phyloP scores from a whole-genome alignment of 2,888 invertebrate genomes.

The Camptogramma bilineatum region DNA sequence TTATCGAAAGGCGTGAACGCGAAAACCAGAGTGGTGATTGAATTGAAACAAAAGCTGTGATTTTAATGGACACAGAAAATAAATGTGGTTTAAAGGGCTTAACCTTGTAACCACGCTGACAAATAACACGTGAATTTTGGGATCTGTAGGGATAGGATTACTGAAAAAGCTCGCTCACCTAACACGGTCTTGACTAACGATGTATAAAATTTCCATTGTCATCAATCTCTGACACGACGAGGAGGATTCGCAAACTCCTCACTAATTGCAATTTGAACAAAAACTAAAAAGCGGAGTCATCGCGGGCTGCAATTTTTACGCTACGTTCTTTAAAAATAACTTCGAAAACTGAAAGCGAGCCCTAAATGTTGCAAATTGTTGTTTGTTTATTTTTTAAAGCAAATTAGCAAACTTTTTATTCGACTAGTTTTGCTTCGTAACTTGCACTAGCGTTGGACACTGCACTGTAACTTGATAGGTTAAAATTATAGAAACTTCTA shows the following conservation, averaged over 20 bases:
- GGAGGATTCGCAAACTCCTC: slow-evolving; percentile 83
- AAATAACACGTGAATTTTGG: slow-evolving; percentile 61
- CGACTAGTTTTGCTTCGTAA: neutral
- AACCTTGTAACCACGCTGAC: slow-evolving; percentile 61
- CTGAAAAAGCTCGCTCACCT: slow-evolving; percentile 79
- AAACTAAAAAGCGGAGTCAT: slow-evolving; percentile 83
- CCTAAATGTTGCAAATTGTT: slow-evolving; percentile 38
- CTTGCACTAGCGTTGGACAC: neutral
- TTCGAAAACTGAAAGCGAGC: slow-evolving; percentile 46
- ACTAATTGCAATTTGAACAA: slow-evolving; percentile 85
- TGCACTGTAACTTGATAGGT: neutral
- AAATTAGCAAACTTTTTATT: slow-evolving; percentile 1
- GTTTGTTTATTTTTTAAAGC: slow-evolving; percentile 30
- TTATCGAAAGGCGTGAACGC: slow-evolving; percentile 49
- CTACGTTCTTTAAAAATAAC: slow-evolving; percentile 69
- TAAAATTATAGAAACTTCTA: neutral
- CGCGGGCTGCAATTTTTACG: slow-evolving; percentile 76
- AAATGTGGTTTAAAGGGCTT: slow-evolving; percentile 50
- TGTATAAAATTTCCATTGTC: slow-evolving; percentile 86
- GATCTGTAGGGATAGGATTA: slow-evolving; percentile 74
- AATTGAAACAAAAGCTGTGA: slow-evolving; percentile 25
- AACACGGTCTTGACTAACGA: slow-evolving; percentile 83
- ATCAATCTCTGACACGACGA: slow-evolving; percentile 84
- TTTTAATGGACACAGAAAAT: slow-evolving; percentile 54
- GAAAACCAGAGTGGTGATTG: slow-evolving; percentile 33